These are phyloP conservation scores for Acholoe squamosa DNA, from an alignment of 2,888 invertebrate genomes.

Conservation along the genomic window DNA sequence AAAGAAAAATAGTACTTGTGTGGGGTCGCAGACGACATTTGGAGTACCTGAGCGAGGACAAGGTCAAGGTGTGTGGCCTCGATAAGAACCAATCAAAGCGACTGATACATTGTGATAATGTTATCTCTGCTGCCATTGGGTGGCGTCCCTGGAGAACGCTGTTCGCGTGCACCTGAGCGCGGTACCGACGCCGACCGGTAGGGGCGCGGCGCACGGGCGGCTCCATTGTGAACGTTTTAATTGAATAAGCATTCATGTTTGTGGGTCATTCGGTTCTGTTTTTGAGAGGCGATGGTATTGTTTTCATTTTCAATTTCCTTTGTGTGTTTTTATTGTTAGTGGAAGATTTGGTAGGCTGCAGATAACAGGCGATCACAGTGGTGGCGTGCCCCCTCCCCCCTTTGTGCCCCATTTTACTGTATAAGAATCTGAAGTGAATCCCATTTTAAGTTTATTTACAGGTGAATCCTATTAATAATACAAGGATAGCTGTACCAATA, in stretches of 20 bases:
- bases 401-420: too few relatives aligned
- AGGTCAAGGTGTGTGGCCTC: conserved; percentile 46
- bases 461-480: too few relatives aligned
- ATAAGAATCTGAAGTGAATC: too few relatives aligned
- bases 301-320: conserved; percentile 23
- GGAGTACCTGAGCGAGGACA: background rate
- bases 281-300: background rate
- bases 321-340: conserved; percentile 9
- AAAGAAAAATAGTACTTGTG: background rate
- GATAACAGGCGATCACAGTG: conserved; percentile 9
- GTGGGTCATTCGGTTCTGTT: conserved; percentile 17
- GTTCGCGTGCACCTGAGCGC: conserved; percentile 34
- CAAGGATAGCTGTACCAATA: too few relatives aligned
- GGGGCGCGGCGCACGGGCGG: background rate
- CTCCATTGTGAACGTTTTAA: conserved; percentile 39
- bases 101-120: conserved; percentile 47
- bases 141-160: conserved; percentile 24
- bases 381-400: too few relatives aligned
- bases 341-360: background rate
- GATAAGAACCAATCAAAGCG: conserved; percentile 41
- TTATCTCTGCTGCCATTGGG: conserved; percentile 49
- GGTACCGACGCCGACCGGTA: background rate
- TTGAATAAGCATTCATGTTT: conserved; percentile 15
- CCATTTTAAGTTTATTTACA: too few relatives aligned
- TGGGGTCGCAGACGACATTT: background rate